A percentile compares a stretch with the other conserved stretches of the same genome.
Evolutionary conservation across 1,140 invertebrate species (phyloP).

Genomic region (Spodoptera litura): DNA sequence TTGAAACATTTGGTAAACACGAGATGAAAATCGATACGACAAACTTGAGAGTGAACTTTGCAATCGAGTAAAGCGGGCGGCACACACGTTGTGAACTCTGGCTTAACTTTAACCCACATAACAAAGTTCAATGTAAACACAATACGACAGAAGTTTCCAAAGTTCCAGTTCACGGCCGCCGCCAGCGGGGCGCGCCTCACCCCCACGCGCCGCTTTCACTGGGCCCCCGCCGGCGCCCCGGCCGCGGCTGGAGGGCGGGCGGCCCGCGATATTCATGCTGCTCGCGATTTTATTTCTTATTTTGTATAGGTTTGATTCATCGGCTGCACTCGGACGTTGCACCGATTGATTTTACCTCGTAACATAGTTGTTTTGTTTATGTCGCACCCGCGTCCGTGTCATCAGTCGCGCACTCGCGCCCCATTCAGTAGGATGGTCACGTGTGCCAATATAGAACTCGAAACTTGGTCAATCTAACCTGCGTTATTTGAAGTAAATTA

Average conservation of each 20-base stretch:
- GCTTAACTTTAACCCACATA: conserved; percentile 86
- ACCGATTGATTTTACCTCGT: conserved; percentile 39
- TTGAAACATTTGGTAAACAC: conserved; percentile 83
- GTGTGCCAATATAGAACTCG: too few species aligned
- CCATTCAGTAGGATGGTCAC: background rate
- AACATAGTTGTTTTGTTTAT: conserved; percentile 32
- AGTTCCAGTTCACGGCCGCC: conserved; percentile 83
- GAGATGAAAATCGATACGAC: conserved; percentile 83
- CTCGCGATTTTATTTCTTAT: conserved; percentile 42
- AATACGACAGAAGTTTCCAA: conserved; percentile 83
- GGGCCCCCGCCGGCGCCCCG: background rate
- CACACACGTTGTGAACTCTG: conserved; percentile 83
- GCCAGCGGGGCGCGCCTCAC: conserved; percentile 45
- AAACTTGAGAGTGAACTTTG: conserved; percentile 82
- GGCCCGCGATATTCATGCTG: conserved; percentile 49
- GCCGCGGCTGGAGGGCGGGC: conserved; percentile 13
- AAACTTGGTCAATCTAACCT: too few species aligned
- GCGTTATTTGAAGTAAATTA: too few species aligned
- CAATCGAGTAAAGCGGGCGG: conserved; percentile 78
- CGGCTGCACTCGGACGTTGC: conserved; percentile 40
- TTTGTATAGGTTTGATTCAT: conserved; percentile 43
- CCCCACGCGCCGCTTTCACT: conserved; percentile 1
- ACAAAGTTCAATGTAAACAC: conserved; percentile 86
- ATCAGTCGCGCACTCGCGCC: conserved; percentile 28
- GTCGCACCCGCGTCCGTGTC: background rate